phyloP scores from a whole-genome alignment of 2,113 vertebrate species.

The Aldabrachelys gigantea region DNA sequence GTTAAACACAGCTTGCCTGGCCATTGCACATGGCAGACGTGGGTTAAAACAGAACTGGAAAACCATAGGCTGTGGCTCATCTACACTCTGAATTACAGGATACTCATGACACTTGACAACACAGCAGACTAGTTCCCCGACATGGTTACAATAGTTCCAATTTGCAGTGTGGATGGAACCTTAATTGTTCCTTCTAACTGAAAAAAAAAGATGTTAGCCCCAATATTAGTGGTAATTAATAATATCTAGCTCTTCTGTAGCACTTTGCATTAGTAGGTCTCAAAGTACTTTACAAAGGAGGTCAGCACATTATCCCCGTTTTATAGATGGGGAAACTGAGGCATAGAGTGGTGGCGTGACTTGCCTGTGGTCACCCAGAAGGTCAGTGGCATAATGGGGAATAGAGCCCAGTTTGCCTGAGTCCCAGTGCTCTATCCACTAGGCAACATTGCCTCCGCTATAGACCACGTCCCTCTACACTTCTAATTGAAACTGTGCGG shows the following conservation, averaged over 20 bases:
- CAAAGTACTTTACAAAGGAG: neutral
- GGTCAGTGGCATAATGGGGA: neutral
- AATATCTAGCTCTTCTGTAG: neutral
- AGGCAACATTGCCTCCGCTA: neutral
- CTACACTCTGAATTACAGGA: neutral
- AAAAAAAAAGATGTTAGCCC: neutral
- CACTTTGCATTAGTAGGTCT: neutral
- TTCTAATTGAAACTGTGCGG: neutral
- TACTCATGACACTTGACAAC: neutral
- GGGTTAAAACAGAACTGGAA: neutral
- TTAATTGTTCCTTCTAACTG: neutral
- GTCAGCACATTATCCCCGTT: neutral
- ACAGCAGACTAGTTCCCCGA: neutral
- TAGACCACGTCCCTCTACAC: neutral
- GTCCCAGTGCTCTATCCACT: neutral
- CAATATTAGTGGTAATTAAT: neutral
- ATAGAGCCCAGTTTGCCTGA: neutral
- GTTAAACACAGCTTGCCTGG: neutral
- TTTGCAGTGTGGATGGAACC: neutral
- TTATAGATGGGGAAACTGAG: neutral
- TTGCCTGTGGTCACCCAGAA: neutral
- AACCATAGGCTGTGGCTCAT: neutral
- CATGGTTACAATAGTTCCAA: neutral
- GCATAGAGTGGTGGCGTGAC: neutral
- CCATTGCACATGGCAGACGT: neutral